phyloP scores from a whole-genome alignment of 2,888 invertebrate species.

The Willowsia nigromaculata region DNA sequence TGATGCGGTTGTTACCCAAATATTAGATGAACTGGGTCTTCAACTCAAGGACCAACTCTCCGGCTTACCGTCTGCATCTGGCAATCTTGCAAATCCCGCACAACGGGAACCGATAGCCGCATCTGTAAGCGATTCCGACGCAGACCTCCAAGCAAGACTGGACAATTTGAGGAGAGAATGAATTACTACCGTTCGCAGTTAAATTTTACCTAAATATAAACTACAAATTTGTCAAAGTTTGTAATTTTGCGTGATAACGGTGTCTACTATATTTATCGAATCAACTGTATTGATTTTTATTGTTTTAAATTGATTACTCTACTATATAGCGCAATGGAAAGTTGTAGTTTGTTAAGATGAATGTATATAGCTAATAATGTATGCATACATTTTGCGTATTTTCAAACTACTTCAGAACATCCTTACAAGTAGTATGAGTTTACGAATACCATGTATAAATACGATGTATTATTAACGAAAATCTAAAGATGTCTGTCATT shows the following conservation, averaged over 20 bases:
- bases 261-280: too few relatives aligned
- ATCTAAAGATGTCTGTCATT: too few relatives aligned
- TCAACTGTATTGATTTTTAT: too few relatives aligned
- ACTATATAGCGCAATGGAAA: too few relatives aligned
- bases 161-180: constrained; percentile 96
- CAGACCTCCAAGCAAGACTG: constrained; percentile 96
- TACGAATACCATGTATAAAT: background rate
- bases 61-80: constrained; percentile 88
- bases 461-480: background rate
- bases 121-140: constrained; percentile 90
- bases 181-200: background rate
- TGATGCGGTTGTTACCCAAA: constrained; percentile 96
- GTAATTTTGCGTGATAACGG: too few relatives aligned
- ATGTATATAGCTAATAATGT: too few relatives aligned
- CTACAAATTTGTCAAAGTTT: too few relatives aligned
- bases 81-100: constrained; percentile 82
- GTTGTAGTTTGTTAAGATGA: too few relatives aligned
- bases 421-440: too few relatives aligned
- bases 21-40: constrained; percentile 97
- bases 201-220: background rate
- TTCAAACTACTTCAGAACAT: too few relatives aligned
- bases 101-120: constrained; percentile 85
- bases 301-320: too few relatives aligned
- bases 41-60: constrained; percentile 96
- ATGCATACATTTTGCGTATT: too few relatives aligned